Base-by-base conservation (phyloP, 2,888 invertebrate genomes). In the Operophtera brumata region DNA sequence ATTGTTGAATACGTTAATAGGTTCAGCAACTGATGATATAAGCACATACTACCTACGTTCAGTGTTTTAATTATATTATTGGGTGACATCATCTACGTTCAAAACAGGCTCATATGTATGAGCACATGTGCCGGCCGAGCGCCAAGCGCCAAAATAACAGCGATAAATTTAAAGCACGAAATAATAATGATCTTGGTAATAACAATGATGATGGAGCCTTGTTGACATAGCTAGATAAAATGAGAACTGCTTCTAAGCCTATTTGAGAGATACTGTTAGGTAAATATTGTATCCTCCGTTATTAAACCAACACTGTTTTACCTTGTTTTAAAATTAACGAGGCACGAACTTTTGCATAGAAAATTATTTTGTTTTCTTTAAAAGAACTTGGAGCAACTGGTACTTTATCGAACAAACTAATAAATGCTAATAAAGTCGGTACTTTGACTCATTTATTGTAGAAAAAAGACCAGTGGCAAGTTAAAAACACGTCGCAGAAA, bases 61-160 rank as follows among this genome's bases (percentile, higher is more conserved):
- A 28, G 10, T 28, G 32, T 50, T 59, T 45, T 57, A 40, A 52
- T 49, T 65, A 62, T 65, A 66, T 66, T 63, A 51, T 67, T 66
- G 61, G 68, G 70, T 81, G 80, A 78, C 75, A 80, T 81, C 80
- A 80, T 67, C 70, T 39, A 59, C 57, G 61, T 66, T 64, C 62
- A 69, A 71, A 73, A 70, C 61, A 59, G 54, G 54, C 52, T 54
- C 14, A 47, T 54, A 49, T 53, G 54, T 44, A 12, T 39, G 28
- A 47, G 28, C 48, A 54, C 40, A 54, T 47, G 40, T 51, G 53
- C 52, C 58, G 26, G 53, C 52, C 58, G 26, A 54, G 44, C 40
- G 28, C 20, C 20, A 6, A 9, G 30, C 30, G 60, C 51, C 59
- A 67, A 68, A 68, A 67, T 62, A 69, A 62, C 58, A 50, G 39